Percentiles rank a stretch among this genome's conserved stretches.
phyloP scores from a whole-genome alignment of 2,113 vertebrate genomes.

The Pelobates fuscus region DNA sequence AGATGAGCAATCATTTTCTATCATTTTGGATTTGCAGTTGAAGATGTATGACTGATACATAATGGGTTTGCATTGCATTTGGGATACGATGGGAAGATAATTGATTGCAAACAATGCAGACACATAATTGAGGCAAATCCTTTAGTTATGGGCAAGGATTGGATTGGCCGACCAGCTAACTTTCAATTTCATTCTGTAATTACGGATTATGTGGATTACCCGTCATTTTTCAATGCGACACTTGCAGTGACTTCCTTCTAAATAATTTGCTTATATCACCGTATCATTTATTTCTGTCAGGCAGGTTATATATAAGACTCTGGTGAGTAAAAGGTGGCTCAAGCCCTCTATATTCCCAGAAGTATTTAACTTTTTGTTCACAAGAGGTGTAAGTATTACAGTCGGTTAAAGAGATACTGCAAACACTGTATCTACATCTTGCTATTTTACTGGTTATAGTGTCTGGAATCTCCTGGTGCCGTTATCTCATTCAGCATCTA shows the following conservation, averaged over 20 bases:
- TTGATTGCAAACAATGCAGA: constrained; percentile 42
- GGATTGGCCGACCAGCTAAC: constrained; percentile 22
- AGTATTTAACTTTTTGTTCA: too few relatives aligned
- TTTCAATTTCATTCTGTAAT: constrained; percentile 24
- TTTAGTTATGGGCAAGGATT: constrained; percentile 25
- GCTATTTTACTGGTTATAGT: too few relatives aligned
- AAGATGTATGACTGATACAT: constrained; percentile 16
- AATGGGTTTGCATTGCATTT: constrained; percentile 37
- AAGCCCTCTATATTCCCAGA: too few relatives aligned
- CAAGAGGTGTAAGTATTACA: too few relatives aligned
- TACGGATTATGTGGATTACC: constrained; percentile 26
- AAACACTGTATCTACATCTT: too few relatives aligned
- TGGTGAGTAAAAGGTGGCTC: too few relatives aligned
- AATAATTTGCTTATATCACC: too few relatives aligned
- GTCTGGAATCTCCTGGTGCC: too few relatives aligned
- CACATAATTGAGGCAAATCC: constrained; percentile 45
- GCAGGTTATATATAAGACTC: too few relatives aligned
- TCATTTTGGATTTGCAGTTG: constrained; percentile 12
- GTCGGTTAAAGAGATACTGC: too few relatives aligned
- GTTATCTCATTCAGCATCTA: too few relatives aligned
- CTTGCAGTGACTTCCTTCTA: constrained; percentile 14
- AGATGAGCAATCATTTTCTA: neutral
- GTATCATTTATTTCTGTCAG: too few relatives aligned
- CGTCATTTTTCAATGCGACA: constrained; percentile 24
- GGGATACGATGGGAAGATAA: constrained; percentile 39